Conservation (phyloP, 92 coral and sea anemone genomes). For the Bergia sp. region DNA sequence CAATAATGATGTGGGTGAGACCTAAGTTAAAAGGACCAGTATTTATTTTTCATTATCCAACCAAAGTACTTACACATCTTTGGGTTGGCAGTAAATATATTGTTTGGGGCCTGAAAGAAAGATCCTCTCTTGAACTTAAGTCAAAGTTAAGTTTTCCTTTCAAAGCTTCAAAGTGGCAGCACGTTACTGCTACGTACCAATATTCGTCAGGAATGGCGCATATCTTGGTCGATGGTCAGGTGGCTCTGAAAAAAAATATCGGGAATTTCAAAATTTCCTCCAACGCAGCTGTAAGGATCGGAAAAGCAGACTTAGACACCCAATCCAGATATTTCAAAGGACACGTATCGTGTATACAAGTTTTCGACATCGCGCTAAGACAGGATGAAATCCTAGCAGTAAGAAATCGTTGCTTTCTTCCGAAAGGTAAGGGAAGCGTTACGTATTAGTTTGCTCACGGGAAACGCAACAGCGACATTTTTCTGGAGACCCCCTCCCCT, state of each 20-base stretch:
- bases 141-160: background rate
- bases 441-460: too few relatives aligned
- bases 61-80: background rate
- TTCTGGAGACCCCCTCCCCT: too few relatives aligned
- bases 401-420: slow-evolving; percentile 8
- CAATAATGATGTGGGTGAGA: slow-evolving; percentile 46
- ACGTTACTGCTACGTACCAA: slow-evolving; percentile 24
- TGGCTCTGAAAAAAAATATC: background rate
- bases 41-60: background rate
- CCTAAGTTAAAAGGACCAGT: slow-evolving; percentile 38
- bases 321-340: slow-evolving; percentile 39
- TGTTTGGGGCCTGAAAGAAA: background rate
- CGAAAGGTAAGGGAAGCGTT: background rate
- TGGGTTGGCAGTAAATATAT: background rate
- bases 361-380: slow-evolving; percentile 41
- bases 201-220: background rate
- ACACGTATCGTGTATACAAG: slow-evolving; percentile 25
- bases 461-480: too few relatives aligned
- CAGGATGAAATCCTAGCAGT: slow-evolving; percentile 7
- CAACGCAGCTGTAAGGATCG: slow-evolving; percentile 18
- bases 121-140: too few relatives aligned
- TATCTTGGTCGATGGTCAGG: slow-evolving; percentile 19
- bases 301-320: background rate
- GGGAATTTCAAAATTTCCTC: background rate
- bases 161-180: slow-evolving; percentile 11